These are phyloP conservation scores for Ostrea edulis DNA, from an alignment of 1,140 invertebrate species.

Conservation along the genomic window DNA sequence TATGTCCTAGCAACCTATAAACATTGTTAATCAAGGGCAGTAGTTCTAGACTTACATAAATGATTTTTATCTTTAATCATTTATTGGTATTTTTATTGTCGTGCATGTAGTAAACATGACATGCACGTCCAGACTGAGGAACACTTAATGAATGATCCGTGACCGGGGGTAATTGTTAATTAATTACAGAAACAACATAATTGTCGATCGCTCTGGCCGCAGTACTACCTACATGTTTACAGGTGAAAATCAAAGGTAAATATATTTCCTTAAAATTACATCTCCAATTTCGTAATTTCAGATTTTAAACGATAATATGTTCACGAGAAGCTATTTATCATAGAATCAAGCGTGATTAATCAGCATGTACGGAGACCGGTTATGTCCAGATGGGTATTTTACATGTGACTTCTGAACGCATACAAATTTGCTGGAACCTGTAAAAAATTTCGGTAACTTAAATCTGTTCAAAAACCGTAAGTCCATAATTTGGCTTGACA, in stretches of 20 bases:
- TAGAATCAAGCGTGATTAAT: too few relatives aligned
- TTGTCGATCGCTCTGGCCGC: not conserved
- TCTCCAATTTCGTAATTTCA: not conserved
- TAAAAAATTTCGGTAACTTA: too few relatives aligned
- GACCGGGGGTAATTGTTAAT: not conserved
- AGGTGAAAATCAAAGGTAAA: not conserved
- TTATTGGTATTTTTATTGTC: not conserved
- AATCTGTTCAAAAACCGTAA: too few relatives aligned
- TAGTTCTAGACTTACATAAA: not conserved
- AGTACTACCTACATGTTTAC: not conserved
- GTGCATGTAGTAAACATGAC: not conserved
- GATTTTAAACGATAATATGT: too few relatives aligned
- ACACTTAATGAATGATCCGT: constrained; percentile 6
- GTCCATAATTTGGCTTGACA: too few relatives aligned
- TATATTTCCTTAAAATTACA: not conserved
- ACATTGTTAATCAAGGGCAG: too few relatives aligned
- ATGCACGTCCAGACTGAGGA: not conserved
- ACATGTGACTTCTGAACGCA: too few relatives aligned
- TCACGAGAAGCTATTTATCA: too few relatives aligned
- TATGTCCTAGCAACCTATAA: too few relatives aligned
- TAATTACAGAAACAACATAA: not conserved
- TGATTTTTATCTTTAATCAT: not conserved
- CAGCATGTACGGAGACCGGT: too few relatives aligned
- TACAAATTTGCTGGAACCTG: too few relatives aligned
- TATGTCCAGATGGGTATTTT: too few relatives aligned